A percentile compares a stretch with the other conserved stretches of the same genome.
These are phyloP conservation scores for Antechinus stuartii DNA, from an alignment of 2,113 vertebrate genomes.

Conservation along the genomic window DNA sequence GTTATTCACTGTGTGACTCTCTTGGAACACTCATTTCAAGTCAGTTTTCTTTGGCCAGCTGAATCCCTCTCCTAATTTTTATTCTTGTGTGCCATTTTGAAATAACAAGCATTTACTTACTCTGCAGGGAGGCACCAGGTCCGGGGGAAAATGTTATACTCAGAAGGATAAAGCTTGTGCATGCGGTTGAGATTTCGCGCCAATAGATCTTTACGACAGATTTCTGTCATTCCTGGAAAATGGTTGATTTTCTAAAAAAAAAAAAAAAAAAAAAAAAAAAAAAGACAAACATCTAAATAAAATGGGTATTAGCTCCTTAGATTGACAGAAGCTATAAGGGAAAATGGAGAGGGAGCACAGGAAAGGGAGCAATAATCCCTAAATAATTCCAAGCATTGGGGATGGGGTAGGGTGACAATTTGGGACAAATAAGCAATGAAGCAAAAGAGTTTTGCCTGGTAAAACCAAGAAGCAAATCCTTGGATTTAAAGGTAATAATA, in stretches of 20 bases:
- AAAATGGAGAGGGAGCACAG: no score
- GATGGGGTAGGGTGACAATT: background rate
- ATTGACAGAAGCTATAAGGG: no score
- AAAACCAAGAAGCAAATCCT: background rate
- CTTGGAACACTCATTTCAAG: background rate
- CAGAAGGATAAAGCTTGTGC: slow-evolving; percentile 85
- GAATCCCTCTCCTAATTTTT: background rate
- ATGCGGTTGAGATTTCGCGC: slow-evolving; percentile 87
- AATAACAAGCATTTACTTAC: slow-evolving; percentile 78
- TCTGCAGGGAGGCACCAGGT: slow-evolving; percentile 88
- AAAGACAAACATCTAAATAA: background rate
- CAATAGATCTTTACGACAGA: slow-evolving; percentile 87
- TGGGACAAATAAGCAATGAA: background rate
- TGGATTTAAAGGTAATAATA: background rate
- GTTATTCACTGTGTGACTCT: background rate
- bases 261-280: slow-evolving; percentile 70
- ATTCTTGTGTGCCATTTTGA: background rate
- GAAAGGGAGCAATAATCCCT: no score
- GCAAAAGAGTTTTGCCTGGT: background rate
- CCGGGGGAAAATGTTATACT: slow-evolving; percentile 86
- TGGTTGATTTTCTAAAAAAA: slow-evolving; percentile 88
- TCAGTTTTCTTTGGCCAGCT: slow-evolving; percentile 36
- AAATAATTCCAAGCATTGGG: background rate
- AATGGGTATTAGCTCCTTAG: background rate
- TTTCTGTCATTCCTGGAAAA: slow-evolving; percentile 88